Percentiles rank a stretch among this genome's conserved stretches.
Conservation (phyloP, 2,113 vertebrate species). For the Hemicordylus capensis region DNA sequence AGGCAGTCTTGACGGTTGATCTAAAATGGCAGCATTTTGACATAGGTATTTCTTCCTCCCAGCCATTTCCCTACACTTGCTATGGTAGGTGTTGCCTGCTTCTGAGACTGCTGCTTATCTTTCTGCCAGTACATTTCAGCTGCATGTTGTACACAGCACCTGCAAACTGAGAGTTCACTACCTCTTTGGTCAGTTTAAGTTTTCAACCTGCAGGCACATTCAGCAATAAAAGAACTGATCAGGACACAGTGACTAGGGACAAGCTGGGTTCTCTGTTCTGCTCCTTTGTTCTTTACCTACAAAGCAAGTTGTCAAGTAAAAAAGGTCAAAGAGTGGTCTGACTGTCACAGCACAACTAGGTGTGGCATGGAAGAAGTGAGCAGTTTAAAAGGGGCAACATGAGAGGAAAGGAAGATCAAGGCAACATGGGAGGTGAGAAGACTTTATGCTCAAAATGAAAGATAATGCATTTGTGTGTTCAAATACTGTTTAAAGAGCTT, state of each 20-base stretch:
- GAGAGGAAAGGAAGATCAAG: neutral
- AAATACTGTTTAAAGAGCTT: neutral
- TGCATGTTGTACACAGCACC: neutral
- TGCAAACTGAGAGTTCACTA: neutral
- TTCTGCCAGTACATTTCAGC: neutral
- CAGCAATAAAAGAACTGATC: neutral
- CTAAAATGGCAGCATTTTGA: neutral
- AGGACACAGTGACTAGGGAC: slow-evolving; percentile 3
- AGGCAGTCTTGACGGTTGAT: neutral
- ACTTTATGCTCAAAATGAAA: neutral
- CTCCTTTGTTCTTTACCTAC: slow-evolving; percentile 15
- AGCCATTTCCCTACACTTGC: neutral
- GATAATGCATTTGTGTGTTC: neutral
- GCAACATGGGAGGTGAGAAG: neutral
- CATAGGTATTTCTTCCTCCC: neutral
- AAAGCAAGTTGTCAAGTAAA: neutral
- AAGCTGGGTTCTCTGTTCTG: neutral
- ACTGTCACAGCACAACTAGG: fast-evolving
- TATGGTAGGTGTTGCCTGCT: neutral
- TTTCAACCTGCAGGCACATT: neutral
- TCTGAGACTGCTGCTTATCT: neutral
- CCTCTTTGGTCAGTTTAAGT: neutral
- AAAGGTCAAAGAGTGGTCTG: neutral
- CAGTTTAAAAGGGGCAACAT: neutral
- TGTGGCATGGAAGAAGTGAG: neutral